Evolutionary conservation across 2,888 invertebrate species (phyloP), one percentile per base, ranked within the genome.

Genomic region (Cryptocephalus primarius): DNA sequence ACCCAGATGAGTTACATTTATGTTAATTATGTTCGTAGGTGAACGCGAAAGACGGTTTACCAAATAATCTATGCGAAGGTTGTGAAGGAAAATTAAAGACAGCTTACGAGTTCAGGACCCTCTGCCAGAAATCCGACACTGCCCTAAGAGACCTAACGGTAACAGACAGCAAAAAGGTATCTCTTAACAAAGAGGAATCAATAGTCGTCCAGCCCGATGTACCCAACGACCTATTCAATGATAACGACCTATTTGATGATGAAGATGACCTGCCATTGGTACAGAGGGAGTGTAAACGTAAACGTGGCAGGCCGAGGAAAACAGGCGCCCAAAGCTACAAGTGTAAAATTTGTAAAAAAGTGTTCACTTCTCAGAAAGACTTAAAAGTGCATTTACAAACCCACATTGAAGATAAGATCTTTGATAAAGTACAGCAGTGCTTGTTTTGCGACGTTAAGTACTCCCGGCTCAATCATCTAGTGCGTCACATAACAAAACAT

Each of bases 111-210:
- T 71, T 71, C 51, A 68, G 68, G 51, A 62, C 62, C 49, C 66
- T 66, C 47, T 69, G 68, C 55, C 68, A 70, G 55, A 68, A 66
- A 53, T 63, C 68, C n/a, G 69, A 71, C 53, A 52, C 52, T 33
- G 57, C 64, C 12, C 58, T 71, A 46, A 55, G 68, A 40, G 62
- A 65, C 48, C 53, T 64, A 41, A 32, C 58, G 12, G 51, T 56
- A 44, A 47, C 38, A 40, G 50, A 48, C 40, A 48, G 48, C 38
- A 49, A 51, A 31, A 48, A 47, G 8, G 36, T 36, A 32, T 32
- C 2, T 4, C 22, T 22, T 22, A 22, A 22, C 22, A 22, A 22
- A 6, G 10, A 39, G 11, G 48, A 48, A 39, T 39, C 48, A 31
- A 63, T 65, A 33, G 48, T 60, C 14, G 54, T 63, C 22, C 60